phyloP scores from a whole-genome alignment of 2,797 vertebrate species.

The Vespertilio murinus region DNA sequence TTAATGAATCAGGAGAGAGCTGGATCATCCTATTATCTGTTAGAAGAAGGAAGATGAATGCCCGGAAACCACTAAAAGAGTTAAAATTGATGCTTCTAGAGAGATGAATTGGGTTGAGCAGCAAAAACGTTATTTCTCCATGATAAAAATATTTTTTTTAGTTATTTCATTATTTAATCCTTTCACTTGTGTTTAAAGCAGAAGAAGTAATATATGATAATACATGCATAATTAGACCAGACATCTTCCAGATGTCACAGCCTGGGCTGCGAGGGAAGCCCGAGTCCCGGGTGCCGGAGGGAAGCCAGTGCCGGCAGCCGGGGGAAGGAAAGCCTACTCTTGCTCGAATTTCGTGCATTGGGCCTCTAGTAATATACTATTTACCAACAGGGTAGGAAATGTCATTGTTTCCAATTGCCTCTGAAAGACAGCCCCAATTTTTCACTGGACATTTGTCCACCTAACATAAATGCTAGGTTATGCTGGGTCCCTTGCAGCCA shows the following conservation, averaged over 20 bases:
- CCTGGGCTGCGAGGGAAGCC: no score
- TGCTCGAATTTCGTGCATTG: no score
- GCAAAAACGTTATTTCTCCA: not conserved
- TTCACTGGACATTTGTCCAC: not conserved
- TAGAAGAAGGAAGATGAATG: slow-evolving; percentile 21
- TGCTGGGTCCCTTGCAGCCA: not conserved
- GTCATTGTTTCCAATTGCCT: not conserved
- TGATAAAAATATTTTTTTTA: slow-evolving; percentile 7
- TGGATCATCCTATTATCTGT: slow-evolving; percentile 47
- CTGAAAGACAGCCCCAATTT: not conserved
- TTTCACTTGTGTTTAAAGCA: not conserved
- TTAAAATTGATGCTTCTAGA: slow-evolving; percentile 13
- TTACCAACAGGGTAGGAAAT: not conserved
- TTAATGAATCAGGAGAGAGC: slow-evolving; percentile 44
- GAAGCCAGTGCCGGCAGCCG: no score
- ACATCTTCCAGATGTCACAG: no score
- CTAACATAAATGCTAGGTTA: not conserved
- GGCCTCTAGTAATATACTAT: no score
- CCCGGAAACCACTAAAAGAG: slow-evolving; percentile 20
- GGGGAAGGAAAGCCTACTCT: no score
- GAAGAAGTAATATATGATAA: not conserved
- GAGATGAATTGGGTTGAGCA: not conserved
- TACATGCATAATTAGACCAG: no score
- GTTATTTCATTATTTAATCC: not conserved
- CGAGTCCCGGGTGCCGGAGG: no score